These are phyloP conservation scores for Seriola rivoliana DNA, from an alignment of 2,113 vertebrate genomes.

Conservation along the genomic window DNA sequence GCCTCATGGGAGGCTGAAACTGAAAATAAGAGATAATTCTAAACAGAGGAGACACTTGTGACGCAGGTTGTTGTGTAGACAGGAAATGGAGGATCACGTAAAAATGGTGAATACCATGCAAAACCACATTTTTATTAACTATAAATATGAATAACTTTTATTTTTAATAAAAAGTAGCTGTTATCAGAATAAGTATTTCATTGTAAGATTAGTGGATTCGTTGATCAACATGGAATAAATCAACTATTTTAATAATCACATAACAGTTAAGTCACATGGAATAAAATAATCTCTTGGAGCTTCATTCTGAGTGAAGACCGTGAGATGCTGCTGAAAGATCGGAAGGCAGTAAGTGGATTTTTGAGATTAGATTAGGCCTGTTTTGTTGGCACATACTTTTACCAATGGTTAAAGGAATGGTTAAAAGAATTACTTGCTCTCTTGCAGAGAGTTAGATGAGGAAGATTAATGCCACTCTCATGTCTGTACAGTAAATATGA, in stretches of 20 bases:
- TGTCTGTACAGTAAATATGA: too few relatives aligned
- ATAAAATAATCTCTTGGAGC: too few relatives aligned
- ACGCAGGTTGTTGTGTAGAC: conserved; percentile 24
- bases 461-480: too few relatives aligned
- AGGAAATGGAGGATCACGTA: conserved; percentile 24
- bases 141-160: not conserved
- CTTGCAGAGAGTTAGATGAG: too few relatives aligned
- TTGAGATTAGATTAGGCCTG: not conserved
- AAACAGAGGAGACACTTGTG: conserved; percentile 36
- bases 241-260: too few relatives aligned
- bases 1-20: conserved; percentile 41
- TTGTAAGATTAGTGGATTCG: not conserved
- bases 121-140: not conserved
- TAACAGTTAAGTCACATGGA: not conserved
- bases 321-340: too few relatives aligned
- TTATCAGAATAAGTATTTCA: not conserved
- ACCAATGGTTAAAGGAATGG: not conserved
- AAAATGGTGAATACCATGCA: not conserved
- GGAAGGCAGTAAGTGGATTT: not conserved
- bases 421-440: too few relatives aligned
- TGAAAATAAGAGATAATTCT: conserved; percentile 55
- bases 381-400: not conserved
- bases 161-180: not conserved
- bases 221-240: too few relatives aligned
- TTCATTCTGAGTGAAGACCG: too few relatives aligned